A percentile compares a stretch with the other conserved stretches of the same genome.
Conservation (phyloP, 2,113 vertebrate species). For the Limanda limanda region DNA sequence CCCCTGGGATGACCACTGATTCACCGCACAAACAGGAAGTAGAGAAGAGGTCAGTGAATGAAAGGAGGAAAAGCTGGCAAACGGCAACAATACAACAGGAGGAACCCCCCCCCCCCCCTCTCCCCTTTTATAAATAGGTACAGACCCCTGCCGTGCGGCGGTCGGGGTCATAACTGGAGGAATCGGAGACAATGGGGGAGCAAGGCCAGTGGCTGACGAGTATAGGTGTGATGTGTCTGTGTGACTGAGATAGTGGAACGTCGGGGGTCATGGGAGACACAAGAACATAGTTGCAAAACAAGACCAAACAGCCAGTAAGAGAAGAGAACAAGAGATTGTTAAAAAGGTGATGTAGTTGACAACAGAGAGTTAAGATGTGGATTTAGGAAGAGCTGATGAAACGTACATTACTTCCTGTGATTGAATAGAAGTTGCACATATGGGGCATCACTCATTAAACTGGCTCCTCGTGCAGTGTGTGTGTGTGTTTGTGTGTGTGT, state of each 20-base stretch:
- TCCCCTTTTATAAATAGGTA: constrained; percentile 81
- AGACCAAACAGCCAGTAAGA: constrained; percentile 5
- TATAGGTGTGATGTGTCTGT: constrained; percentile 58
- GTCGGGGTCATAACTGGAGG: constrained; percentile 75
- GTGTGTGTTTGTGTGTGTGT: neutral
- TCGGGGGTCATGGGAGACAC: constrained; percentile 52
- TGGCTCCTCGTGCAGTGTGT: neutral
- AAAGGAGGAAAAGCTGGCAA: constrained; percentile 80
- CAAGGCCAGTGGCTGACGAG: constrained; percentile 64
- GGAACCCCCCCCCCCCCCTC: constrained; percentile 69
- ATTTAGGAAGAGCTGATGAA: neutral
- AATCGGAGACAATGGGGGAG: constrained; percentile 78
- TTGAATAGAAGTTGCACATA: neutral
- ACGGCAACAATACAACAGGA: constrained; percentile 79
- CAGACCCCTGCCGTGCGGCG: constrained; percentile 61
- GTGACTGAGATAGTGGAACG: constrained; percentile 59
- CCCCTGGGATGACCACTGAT: constrained; percentile 62
- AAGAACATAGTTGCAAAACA: constrained; percentile 35
- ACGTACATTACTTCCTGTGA: constrained; percentile 5
- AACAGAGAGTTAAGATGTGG: neutral
- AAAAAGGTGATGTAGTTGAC: neutral
- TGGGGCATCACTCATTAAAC: neutral
- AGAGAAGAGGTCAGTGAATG: constrained; percentile 80
- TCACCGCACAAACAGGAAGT: constrained; percentile 83
- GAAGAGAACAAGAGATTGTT: neutral